These are phyloP conservation scores for Poecile montanus DNA, from an alignment of 2,797 vertebrate species.

Conservation along the genomic window DNA sequence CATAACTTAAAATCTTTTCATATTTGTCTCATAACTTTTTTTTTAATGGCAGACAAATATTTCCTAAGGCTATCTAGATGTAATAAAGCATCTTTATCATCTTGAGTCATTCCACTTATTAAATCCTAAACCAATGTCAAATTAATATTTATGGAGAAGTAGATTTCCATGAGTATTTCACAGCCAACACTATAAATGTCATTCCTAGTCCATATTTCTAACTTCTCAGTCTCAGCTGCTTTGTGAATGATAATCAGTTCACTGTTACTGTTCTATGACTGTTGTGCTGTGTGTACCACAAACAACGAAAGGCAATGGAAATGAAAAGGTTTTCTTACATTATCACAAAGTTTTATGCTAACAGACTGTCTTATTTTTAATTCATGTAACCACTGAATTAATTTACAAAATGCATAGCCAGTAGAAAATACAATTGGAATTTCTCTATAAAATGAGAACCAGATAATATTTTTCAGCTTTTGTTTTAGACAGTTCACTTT, in stretches of 20 bases:
- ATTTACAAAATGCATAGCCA: not conserved
- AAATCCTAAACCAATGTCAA: constrained; percentile 9
- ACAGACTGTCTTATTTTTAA: not conserved
- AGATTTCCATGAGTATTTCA: constrained; percentile 3
- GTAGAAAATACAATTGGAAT: not conserved
- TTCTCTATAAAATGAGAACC: not conserved
- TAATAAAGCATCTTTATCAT: constrained; percentile 14
- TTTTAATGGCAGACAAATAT: not conserved
- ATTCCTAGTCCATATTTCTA: not conserved
- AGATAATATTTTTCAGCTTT: not conserved
- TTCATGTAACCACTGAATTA: not conserved
- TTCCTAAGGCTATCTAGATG: not conserved
- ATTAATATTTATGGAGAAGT: constrained; percentile 28
- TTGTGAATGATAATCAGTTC: not conserved
- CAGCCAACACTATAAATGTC: not conserved
- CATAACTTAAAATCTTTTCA: not conserved
- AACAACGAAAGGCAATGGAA: not conserved
- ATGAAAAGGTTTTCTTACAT: not conserved
- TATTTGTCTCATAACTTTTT: not conserved
- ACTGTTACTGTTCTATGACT: not conserved
- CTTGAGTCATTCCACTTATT: constrained; percentile 20
- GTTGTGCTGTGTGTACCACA: not conserved
- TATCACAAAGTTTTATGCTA: not conserved
- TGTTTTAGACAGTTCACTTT: not conserved
- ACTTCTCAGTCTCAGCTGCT: not conserved